phyloP scores from a whole-genome alignment of 2,113 vertebrate genomes.

The Ailurus styani region DNA sequence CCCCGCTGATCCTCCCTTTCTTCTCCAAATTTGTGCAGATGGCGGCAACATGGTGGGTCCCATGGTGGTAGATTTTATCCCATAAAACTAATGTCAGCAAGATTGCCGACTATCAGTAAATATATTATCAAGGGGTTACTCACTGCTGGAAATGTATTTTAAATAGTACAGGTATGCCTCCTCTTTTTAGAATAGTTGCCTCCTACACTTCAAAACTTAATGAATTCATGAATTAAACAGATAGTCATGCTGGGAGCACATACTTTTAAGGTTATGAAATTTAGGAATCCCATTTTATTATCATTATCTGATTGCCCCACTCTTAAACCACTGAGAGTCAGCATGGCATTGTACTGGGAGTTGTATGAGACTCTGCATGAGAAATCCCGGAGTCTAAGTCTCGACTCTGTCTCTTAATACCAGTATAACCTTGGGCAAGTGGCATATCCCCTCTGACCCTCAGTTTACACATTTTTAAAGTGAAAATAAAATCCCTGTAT shows the following conservation, averaged over 20 bases:
- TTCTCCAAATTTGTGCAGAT: not conserved
- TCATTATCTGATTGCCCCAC: not conserved
- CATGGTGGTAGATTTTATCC: not conserved
- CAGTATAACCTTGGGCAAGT: not conserved
- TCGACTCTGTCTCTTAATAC: not conserved
- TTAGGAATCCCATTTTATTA: not conserved
- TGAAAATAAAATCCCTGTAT: not conserved
- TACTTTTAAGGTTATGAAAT: not conserved
- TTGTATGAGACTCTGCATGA: not conserved
- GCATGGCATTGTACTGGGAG: not conserved
- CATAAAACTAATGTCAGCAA: not conserved
- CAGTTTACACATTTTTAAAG: not conserved
- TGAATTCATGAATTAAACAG: not conserved
- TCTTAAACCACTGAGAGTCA: not conserved
- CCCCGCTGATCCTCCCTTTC: not conserved
- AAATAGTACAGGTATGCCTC: not conserved
- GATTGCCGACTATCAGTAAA: not conserved
- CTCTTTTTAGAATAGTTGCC: not conserved
- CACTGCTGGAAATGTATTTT: not conserved
- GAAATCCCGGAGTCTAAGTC: not conserved
- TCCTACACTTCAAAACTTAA: not conserved
- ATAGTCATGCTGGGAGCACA: not conserved
- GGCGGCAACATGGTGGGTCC: not conserved
- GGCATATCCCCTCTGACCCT: not conserved
- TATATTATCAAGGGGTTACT: not conserved